These are phyloP conservation scores for Drosophila littoralis DNA, from an alignment of 1,140 invertebrate species.

Conservation along the genomic window DNA sequence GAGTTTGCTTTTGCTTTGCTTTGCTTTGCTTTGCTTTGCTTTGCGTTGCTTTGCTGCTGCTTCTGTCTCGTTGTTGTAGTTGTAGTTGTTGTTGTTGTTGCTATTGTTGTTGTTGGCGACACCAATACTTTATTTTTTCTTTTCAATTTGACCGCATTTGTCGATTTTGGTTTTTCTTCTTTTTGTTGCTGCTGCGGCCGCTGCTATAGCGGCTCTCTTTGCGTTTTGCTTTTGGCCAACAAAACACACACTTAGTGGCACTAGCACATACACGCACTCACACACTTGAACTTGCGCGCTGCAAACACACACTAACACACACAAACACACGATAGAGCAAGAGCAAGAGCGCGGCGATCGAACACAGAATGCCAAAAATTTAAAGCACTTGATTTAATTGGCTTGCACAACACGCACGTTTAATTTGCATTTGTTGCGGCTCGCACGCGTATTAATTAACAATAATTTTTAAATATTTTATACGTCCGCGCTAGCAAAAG, in stretches of 20 bases:
- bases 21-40: constrained; percentile 10
- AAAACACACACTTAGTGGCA: constrained; percentile 47
- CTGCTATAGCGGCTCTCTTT: constrained; percentile 65
- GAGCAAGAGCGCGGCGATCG: constrained; percentile 43
- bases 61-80: constrained; percentile 8
- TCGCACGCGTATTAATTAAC: constrained; percentile 43
- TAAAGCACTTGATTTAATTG: constrained; percentile 32
- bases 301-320: constrained; percentile 45
- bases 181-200: constrained; percentile 40
- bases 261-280: constrained; percentile 42
- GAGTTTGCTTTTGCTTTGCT: constrained; percentile 46
- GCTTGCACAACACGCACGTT: constrained; percentile 36
- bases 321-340: constrained; percentile 39
- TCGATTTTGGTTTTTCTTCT: constrained; percentile 70
- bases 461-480: constrained; percentile 36
- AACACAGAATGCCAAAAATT: constrained; percentile 38
- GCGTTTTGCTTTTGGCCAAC: constrained; percentile 58
- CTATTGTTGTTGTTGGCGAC: constrained; percentile 37
- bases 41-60: constrained; percentile 29
- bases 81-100: constrained; percentile 22
- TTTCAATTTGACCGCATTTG: constrained; percentile 80
- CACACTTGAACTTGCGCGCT: constrained; percentile 35
- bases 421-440: constrained; percentile 39
- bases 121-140: constrained; percentile 70
- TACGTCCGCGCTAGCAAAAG: constrained; percentile 51